Percentiles rank a stretch among this genome's conserved stretches.
Evolutionary conservation across 1,140 invertebrate genomes (phyloP).

Genomic region (Saccostrea glomerata): DNA sequence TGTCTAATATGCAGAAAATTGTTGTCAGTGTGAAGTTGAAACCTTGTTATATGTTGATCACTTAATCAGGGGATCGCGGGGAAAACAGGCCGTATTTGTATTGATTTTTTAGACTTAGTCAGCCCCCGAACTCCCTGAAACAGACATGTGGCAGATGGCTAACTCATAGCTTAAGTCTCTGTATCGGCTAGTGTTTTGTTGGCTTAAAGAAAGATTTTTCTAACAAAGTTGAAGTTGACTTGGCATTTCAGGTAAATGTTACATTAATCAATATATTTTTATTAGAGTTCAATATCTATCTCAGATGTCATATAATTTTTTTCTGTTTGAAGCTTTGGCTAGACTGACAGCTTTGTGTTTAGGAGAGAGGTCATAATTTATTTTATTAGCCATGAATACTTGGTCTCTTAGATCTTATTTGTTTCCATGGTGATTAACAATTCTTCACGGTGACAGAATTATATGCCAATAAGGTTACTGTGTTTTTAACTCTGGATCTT

Average conservation of each 20-base stretch:
- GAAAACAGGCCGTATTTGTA: conserved; percentile 38
- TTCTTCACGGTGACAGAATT: neutral
- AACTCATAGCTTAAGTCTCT: neutral
- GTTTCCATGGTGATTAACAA: conserved; percentile 10
- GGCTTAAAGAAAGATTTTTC: neutral
- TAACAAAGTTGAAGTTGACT: neutral
- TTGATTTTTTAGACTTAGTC: conserved; percentile 32
- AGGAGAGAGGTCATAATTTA: neutral
- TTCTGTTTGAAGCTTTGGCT: neutral
- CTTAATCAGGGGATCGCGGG: conserved; percentile 37
- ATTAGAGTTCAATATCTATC: neutral
- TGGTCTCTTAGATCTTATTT: conserved; percentile 3
- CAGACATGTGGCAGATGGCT: conserved; percentile 25
- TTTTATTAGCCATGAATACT: neutral
- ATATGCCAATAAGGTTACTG: neutral
- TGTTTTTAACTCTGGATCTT: neutral
- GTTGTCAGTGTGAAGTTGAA: neutral
- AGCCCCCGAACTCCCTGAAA: neutral
- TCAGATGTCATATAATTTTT: neutral
- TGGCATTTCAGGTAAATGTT: neutral
- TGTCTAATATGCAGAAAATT: neutral
- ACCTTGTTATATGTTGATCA: conserved; percentile 7
- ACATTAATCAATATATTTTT: neutral
- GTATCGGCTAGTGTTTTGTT: neutral
- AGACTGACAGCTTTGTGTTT: neutral